Evolutionary conservation across 2,888 invertebrate species (phyloP).

Genomic region (Hymenopus coronatus): DNA sequence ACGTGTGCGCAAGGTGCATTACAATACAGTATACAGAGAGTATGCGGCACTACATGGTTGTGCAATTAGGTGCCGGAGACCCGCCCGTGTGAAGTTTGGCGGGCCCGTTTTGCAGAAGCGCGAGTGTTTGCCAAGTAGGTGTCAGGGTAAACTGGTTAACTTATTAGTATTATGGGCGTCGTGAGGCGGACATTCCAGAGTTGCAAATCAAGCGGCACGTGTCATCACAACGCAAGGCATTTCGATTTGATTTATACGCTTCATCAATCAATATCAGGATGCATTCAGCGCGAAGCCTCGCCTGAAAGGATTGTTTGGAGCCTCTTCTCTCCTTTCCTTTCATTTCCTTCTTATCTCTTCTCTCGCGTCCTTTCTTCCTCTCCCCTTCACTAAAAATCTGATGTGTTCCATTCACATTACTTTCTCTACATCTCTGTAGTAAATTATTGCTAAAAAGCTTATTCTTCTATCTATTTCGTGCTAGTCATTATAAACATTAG

Average conservation of each 20-base stretch:
- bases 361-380: not conserved
- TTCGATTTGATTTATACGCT: not conserved
- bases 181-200: not conserved
- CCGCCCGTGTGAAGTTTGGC: not conserved
- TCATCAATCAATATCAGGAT: not conserved
- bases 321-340: not conserved
- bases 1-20: not conserved
- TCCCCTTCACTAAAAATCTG: not conserved
- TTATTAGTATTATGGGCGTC: not conserved
- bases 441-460: too few relatives aligned
- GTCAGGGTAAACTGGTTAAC: not conserved
- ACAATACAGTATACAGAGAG: not conserved
- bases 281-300: not conserved
- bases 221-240: not conserved
- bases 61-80: too few relatives aligned
- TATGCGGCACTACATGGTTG: too few relatives aligned
- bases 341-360: not conserved
- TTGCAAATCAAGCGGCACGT: not conserved
- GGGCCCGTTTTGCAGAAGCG: not conserved
- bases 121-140: not conserved
- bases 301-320: too few relatives aligned
- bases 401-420: too few relatives aligned
- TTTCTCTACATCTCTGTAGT: too few relatives aligned
- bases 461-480: too few relatives aligned
- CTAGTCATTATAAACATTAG: too few relatives aligned